phyloP scores from a whole-genome alignment of 2,113 vertebrate species.

The Thunnus maccoyii region DNA sequence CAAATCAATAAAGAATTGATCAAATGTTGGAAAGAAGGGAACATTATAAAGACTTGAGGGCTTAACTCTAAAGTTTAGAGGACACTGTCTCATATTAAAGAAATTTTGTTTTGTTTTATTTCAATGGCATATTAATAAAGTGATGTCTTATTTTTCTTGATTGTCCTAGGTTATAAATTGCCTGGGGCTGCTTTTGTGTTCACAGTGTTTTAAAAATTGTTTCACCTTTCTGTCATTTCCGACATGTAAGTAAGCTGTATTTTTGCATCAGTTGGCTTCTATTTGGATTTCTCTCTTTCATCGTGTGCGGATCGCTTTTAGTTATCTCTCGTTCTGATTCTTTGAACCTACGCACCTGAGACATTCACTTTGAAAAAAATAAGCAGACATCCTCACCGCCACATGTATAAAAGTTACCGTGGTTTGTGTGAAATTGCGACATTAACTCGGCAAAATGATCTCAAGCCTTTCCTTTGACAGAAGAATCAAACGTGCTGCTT shows the following conservation, averaged over 20 bases:
- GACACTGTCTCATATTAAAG: constrained; percentile 35
- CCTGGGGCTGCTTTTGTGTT: neutral
- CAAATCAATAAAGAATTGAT: constrained; percentile 26
- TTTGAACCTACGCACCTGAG: constrained; percentile 27
- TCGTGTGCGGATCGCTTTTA: neutral
- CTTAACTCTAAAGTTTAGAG: neutral
- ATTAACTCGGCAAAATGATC: constrained; percentile 12
- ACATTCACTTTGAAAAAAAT: neutral
- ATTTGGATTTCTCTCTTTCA: constrained; percentile 25
- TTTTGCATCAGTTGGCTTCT: neutral
- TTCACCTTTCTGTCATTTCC: neutral
- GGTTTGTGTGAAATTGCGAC: neutral
- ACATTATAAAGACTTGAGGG: neutral
- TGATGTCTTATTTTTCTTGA: neutral
- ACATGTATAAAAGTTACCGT: constrained; percentile 1
- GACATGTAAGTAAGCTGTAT: neutral
- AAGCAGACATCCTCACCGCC: neutral
- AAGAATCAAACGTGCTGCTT: neutral
- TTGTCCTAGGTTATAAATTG: neutral
- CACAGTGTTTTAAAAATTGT: neutral
- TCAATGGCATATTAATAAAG: neutral
- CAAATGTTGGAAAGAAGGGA: neutral
- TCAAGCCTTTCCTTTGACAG: neutral
- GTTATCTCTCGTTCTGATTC: neutral
- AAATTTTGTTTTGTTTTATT: neutral